These are phyloP conservation scores for Cyanoliseus patagonus DNA, from an alignment of 2,113 vertebrate genomes.

Conservation along the genomic window DNA sequence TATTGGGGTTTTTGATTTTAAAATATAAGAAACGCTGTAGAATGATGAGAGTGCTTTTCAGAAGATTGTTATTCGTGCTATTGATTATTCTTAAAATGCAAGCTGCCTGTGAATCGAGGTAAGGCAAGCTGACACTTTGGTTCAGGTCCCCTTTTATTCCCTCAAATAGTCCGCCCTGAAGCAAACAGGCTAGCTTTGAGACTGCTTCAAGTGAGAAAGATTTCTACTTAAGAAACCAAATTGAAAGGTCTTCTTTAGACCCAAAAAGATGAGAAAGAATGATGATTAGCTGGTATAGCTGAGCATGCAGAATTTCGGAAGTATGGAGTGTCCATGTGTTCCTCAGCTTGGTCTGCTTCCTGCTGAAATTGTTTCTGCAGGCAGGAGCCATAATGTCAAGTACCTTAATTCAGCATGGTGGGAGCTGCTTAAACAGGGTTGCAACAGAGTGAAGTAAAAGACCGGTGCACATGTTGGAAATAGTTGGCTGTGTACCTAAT, in stretches of 20 bases:
- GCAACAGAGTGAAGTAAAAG: background rate
- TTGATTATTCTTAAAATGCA: background rate
- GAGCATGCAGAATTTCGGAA: background rate
- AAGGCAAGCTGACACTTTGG: background rate
- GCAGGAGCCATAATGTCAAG: background rate
- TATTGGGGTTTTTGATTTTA: background rate
- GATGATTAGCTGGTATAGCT: background rate
- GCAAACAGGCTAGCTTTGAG: background rate
- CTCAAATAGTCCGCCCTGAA: background rate
- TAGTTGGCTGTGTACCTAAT: background rate
- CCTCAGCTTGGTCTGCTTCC: background rate
- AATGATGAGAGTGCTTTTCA: background rate
- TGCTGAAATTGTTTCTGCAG: background rate
- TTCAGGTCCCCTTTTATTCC: background rate
- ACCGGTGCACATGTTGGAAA: rapidly evolving
- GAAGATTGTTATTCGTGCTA: background rate
- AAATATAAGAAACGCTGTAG: background rate
- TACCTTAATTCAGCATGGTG: background rate
- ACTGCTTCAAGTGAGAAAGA: background rate
- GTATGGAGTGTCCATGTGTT: background rate
- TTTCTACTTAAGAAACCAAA: background rate
- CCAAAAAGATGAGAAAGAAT: background rate
- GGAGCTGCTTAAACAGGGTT: background rate
- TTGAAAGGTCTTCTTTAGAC: background rate
- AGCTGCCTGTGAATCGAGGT: background rate